Evolutionary conservation across 2,888 invertebrate species (phyloP).

Genomic region (Apodemia mormo): DNA sequence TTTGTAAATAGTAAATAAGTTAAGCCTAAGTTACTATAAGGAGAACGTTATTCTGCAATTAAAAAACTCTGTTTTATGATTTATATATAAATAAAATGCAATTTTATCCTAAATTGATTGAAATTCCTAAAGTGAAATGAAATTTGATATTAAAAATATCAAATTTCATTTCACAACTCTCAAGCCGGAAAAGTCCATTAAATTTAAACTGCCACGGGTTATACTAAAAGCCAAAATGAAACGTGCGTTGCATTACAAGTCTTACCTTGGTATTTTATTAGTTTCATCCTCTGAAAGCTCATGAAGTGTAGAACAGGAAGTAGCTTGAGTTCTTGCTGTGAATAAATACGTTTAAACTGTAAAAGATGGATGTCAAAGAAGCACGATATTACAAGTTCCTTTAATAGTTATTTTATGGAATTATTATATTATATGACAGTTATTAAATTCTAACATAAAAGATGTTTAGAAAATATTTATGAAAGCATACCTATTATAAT

Average conservation of each 20-base stretch:
- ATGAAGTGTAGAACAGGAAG: constrained; percentile 77
- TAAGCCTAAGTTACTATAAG: no score
- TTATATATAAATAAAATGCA: no score
- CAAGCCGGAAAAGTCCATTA: constrained; percentile 18
- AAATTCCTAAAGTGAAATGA: no score
- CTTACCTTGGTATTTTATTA: constrained; percentile 76
- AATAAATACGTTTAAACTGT: constrained; percentile 27
- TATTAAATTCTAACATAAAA: neutral
- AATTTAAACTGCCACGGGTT: constrained; percentile 15
- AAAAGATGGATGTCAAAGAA: neutral
- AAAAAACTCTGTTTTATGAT: no score
- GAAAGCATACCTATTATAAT: no score
- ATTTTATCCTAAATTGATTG: neutral
- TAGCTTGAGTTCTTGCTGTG: constrained; percentile 76
- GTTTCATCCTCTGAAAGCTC: constrained; percentile 75
- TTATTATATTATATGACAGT: neutral
- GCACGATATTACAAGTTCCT: neutral
- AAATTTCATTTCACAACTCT: neutral
- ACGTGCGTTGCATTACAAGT: constrained; percentile 25
- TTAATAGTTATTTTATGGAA: neutral
- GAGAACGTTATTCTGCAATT: no score
- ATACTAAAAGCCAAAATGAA: constrained; percentile 18
- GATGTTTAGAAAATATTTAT: no score
- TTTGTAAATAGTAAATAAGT: no score
- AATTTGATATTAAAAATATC: constrained; percentile 19